These are phyloP conservation scores for Limnephilus rhombicus DNA, from an alignment of 2,888 invertebrate genomes.

Conservation along the genomic window DNA sequence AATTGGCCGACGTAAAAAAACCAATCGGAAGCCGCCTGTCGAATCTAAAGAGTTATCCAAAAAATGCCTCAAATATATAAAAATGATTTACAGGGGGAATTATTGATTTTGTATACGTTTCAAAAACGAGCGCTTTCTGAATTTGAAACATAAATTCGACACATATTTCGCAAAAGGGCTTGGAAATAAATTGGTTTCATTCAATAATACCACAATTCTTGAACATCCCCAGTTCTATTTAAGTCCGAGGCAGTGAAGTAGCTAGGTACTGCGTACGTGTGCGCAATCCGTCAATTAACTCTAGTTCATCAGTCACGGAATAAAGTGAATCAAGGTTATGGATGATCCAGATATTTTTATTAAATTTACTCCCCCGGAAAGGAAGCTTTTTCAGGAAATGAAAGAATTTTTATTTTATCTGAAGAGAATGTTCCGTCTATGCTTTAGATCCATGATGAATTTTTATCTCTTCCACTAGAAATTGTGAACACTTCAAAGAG, in stretches of 20 bases:
- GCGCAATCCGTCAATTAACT: neutral
- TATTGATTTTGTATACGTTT: neutral
- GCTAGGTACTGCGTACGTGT: neutral
- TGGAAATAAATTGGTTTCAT: slow-evolving; percentile 1
- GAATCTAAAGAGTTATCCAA: slow-evolving; percentile 12
- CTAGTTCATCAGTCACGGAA: neutral
- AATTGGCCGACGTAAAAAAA: slow-evolving; percentile 7
- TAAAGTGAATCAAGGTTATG: neutral
- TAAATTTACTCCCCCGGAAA: neutral
- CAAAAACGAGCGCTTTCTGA: neutral
- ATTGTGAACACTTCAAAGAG: too few relatives aligned
- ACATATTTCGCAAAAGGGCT: neutral
- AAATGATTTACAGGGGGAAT: neutral
- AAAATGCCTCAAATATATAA: slow-evolving; percentile 2
- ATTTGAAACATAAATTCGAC: neutral
- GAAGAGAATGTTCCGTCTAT: too few relatives aligned
- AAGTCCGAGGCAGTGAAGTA: neutral
- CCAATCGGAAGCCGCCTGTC: slow-evolving; percentile 4
- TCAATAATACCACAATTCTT: neutral
- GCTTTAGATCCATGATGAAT: too few relatives aligned
- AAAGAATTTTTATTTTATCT: neutral
- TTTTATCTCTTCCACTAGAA: too few relatives aligned
- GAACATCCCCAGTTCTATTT: neutral
- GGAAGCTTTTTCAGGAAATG: neutral
- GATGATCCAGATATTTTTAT: neutral